phyloP scores from a whole-genome alignment of 2,797 vertebrate species.

The Gambelia wislizenii region DNA sequence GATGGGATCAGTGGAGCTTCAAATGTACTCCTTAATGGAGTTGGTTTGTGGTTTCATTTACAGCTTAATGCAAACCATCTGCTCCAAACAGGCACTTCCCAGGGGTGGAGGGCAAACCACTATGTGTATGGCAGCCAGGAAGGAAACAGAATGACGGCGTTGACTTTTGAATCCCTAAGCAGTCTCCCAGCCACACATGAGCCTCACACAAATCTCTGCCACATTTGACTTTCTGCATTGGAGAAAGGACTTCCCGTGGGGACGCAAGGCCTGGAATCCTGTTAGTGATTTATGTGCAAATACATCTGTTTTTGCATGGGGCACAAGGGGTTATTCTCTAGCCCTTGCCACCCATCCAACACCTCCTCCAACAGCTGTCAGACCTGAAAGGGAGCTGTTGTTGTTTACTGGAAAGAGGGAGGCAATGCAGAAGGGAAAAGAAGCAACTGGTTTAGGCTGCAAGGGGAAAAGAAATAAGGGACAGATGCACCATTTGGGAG shows the following conservation, averaged over 20 bases:
- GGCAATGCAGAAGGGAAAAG: fast-evolving
- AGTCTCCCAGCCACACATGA: no score
- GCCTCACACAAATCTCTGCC: no score
- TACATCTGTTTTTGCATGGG: no score
- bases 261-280: no score
- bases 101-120: conserved; percentile 15
- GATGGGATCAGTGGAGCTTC: conserved; percentile 62
- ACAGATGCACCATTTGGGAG: neutral
- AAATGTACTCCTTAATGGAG: conserved; percentile 68
- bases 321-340: no score
- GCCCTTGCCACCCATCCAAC: no score
- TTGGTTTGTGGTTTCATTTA: conserved; percentile 51
- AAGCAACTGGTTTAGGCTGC: neutral
- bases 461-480: neutral
- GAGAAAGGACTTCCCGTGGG: no score
- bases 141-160: neutral
- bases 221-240: no score
- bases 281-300: no score
- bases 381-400: no score
- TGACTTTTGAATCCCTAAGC: neutral
- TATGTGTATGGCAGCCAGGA: neutral
- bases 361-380: no score
- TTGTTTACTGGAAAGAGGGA: no score
- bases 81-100: conserved; percentile 52
- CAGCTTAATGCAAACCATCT: conserved; percentile 67